Percentiles rank a stretch among this genome's conserved stretches.
phyloP scores from a whole-genome alignment of 2,888 invertebrate genomes.

The Adelphocoris suturalis region DNA sequence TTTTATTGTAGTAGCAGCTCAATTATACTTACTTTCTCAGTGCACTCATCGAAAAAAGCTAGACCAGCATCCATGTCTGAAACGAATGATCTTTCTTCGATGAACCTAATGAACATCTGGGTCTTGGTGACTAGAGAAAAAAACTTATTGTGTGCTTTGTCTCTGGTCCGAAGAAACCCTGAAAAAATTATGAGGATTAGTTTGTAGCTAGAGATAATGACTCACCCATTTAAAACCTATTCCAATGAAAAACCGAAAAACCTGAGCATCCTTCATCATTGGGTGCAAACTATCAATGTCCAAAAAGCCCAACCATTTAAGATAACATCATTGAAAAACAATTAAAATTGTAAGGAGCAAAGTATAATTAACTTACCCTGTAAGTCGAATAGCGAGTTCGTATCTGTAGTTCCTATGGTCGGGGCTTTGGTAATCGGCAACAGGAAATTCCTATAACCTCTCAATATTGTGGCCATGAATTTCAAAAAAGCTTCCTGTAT shows the following conservation, averaged over 20 bases:
- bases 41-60: conserved; percentile 98
- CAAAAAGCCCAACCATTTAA: too few species aligned
- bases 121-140: conserved; percentile 93
- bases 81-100: conserved; percentile 98
- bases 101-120: conserved; percentile 98
- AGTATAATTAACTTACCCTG: conserved; percentile 80
- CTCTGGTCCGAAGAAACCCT: conserved; percentile 91
- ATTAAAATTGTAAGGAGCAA: too few species aligned
- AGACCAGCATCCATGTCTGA: conserved; percentile 98
- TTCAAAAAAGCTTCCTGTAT: conserved; percentile 98
- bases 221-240: too few species aligned
- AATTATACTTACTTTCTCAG: conserved; percentile 83
- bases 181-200: conserved; percentile 37
- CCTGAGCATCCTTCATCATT: too few species aligned
- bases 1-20: too few species aligned
- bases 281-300: too few species aligned
- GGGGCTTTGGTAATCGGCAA: conserved; percentile 96
- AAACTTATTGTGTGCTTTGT: conserved; percentile 93
- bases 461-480: conserved; percentile 95
- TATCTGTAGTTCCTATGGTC: conserved; percentile 95
- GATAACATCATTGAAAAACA: background rate
- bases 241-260: too few species aligned
- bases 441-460: conserved; percentile 92
- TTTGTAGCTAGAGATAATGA: background rate
- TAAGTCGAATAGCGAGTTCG: conserved; percentile 95